These are phyloP conservation scores for Siniperca knerii DNA, from an alignment of 2,113 vertebrate genomes.

Conservation along the genomic window DNA sequence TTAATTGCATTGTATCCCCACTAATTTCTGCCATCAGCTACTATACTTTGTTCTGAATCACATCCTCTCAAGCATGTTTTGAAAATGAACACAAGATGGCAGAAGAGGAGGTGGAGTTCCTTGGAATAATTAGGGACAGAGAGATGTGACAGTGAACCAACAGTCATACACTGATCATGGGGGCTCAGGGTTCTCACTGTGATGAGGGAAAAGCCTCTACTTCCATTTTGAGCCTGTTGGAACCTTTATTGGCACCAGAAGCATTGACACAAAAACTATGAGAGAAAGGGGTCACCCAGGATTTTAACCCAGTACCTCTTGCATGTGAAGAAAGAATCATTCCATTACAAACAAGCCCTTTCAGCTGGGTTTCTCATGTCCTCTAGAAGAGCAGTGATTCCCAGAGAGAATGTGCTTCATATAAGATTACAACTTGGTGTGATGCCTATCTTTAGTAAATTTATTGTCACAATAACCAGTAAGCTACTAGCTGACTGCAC, in stretches of 20 bases:
- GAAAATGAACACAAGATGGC: slow-evolving; percentile 66
- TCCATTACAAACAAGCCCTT: background rate
- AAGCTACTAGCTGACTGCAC: background rate
- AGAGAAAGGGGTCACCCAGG: background rate
- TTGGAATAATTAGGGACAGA: background rate
- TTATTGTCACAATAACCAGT: background rate
- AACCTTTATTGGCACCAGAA: background rate
- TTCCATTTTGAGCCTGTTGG: background rate
- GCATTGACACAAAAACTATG: background rate
- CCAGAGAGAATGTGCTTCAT: too few relatives aligned
- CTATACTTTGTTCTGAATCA: background rate
- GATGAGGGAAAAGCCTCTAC: background rate
- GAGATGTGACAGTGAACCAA: background rate
- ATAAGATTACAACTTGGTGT: background rate
- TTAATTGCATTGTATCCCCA: background rate
- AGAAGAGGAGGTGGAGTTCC: slow-evolving; percentile 44
- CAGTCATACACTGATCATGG: background rate
- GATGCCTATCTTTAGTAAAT: too few relatives aligned
- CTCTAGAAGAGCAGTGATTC: background rate
- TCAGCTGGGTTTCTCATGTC: background rate
- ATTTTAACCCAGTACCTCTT: background rate
- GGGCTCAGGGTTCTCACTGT: background rate
- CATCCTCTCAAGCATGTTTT: slow-evolving; percentile 2
- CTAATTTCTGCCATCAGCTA: slow-evolving; percentile 2
- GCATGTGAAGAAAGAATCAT: background rate